A percentile compares a stretch with the other conserved stretches of the same genome.
Evolutionary conservation across 2,888 invertebrate species (phyloP).

Genomic region (Dicycla oo): DNA sequence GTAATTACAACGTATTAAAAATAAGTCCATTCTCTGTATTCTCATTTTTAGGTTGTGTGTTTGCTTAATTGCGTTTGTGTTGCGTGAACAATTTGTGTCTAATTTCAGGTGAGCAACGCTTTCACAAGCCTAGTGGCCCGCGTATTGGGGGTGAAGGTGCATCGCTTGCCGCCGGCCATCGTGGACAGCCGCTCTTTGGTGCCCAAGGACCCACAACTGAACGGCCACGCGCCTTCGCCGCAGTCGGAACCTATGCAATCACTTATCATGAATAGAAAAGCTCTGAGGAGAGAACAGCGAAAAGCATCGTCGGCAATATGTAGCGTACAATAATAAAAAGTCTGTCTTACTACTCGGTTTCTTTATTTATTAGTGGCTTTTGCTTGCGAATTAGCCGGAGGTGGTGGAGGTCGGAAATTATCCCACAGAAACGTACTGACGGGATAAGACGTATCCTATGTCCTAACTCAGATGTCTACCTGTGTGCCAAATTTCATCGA

Average conservation of each 20-base stretch:
- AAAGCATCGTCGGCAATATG: constrained; percentile 89
- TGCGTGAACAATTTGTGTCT: neutral
- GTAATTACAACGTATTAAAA: neutral
- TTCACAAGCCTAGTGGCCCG: constrained; percentile 92
- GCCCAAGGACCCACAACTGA: constrained; percentile 58
- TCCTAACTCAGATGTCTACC: neutral
- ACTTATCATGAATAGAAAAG: constrained; percentile 86
- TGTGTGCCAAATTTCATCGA: neutral
- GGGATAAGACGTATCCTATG: neutral
- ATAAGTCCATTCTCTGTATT: neutral
- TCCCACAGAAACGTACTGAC: neutral
- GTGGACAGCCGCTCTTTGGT: constrained; percentile 68
- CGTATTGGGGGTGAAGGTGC: constrained; percentile 75
- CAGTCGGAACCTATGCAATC: constrained; percentile 71
- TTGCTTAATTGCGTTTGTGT: no score
- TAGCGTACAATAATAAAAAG: constrained; percentile 82
- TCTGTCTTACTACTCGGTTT: constrained; percentile 57
- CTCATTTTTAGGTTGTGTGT: neutral
- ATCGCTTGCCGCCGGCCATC: constrained; percentile 65
- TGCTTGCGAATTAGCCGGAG: neutral
- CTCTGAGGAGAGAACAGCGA: constrained; percentile 80
- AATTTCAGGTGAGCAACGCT: constrained; percentile 90
- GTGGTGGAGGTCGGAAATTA: no score
- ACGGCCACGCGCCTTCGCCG: constrained; percentile 57
- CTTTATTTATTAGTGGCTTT: constrained; percentile 13